Base-by-base conservation (phyloP, 2,797 vertebrate genomes). In the Catamblyrhynchus diadema region DNA sequence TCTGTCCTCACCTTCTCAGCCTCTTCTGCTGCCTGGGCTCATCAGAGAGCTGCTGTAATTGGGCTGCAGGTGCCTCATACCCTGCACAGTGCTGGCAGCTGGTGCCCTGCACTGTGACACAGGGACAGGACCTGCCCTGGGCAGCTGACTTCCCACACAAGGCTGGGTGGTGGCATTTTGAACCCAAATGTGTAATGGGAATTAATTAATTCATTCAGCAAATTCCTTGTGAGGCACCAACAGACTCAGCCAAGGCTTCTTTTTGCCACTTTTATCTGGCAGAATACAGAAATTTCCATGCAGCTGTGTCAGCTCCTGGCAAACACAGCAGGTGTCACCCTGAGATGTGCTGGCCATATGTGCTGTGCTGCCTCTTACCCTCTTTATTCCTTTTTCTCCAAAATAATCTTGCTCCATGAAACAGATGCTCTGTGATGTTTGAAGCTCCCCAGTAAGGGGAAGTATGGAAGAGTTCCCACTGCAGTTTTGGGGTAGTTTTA, bases 11-110 rank as follows among this genome's bases (percentile, higher is more conserved):
- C 8, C 4, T n/a, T 59, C 20, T 85, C 47, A 75, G 35, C 35
- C 37, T 16, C 19, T 35, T 24, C 37, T 57, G n/a, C 42, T 53
- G 7, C 0, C 1, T 5, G 39, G 27, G 42, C 10, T 10, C 10
- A 4, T 9, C 3, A 2, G 14, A 12, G 17, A 28, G 32, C 61
- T 1, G 4, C 66, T 9, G 3, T 15, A 35, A 35, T 16, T 6
- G 2, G 35, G 39, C 65, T 51, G 48, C 4, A 8, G 6, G 42
- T 0, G 0, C 24, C 37, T 39, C 14, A 1, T 3, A 5, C 2
- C 35, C 27, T 22, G 20, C 1, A 2, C 15, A 0, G 14, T 32
- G 47, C 42, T 1, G 6, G 48, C 70, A 81, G 44, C 81, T 51
- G 56, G 37, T 86, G 57, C 59, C 33, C 65, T 3, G 3, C 32